Evolutionary conservation across 1,140 invertebrate genomes (phyloP).

Genomic region (Zaprionus vittiger): DNA sequence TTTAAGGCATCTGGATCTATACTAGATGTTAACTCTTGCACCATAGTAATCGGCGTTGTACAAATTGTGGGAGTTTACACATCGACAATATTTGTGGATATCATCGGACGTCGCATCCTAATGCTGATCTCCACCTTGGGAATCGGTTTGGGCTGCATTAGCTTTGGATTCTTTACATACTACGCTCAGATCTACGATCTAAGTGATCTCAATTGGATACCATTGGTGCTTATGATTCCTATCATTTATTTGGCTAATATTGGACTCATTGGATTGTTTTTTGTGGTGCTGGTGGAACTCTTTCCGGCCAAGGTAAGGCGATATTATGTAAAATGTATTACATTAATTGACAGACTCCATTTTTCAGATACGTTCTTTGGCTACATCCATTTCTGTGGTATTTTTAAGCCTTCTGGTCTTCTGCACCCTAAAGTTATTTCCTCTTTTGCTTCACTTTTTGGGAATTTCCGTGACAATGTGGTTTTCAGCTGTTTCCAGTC

Average conservation of each 20-base stretch:
- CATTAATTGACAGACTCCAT: background rate
- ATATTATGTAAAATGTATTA: background rate
- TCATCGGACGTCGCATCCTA: conserved; percentile 71
- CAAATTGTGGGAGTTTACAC: conserved; percentile 74
- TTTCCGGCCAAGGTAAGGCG: conserved; percentile 74
- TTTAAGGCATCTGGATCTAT: conserved; percentile 87
- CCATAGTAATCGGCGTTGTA: conserved; percentile 89
- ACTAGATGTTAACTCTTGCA: conserved; percentile 86
- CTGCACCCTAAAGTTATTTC: conserved; percentile 64
- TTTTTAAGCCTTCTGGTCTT: conserved; percentile 61
- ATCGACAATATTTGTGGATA: conserved; percentile 77
- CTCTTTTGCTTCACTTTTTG: conserved; percentile 53
- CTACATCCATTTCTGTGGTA: conserved; percentile 66
- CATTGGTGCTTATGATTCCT: conserved; percentile 63
- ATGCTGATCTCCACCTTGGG: conserved; percentile 79
- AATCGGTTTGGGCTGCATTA: conserved; percentile 61
- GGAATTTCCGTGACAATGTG: conserved; percentile 68
- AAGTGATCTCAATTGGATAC: conserved; percentile 67
- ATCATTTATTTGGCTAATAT: conserved; percentile 69
- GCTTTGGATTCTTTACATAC: conserved; percentile 71
- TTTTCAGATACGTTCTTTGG: conserved; percentile 65
- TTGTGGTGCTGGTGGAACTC: conserved; percentile 72
- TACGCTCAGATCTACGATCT: conserved; percentile 46
- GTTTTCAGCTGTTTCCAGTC: conserved; percentile 52
- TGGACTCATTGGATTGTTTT: conserved; percentile 74